Base-by-base conservation (phyloP, 53 echinoderm and acorn worm genomes). In the Stichopus horrens region DNA sequence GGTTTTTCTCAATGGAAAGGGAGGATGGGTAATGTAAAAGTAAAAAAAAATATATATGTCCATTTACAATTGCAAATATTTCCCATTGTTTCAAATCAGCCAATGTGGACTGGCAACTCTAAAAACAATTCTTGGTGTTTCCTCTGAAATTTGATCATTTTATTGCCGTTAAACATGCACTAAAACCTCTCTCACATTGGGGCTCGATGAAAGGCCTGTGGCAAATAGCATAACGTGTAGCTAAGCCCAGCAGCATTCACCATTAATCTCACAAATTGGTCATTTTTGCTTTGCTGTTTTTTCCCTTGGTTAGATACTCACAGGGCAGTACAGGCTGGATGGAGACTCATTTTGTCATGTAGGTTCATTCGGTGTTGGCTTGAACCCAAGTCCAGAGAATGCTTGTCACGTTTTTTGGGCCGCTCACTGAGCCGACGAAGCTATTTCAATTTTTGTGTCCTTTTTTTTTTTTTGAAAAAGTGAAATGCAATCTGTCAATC, bases 311-410 rank as follows among this genome's bases (percentile, higher is more conserved):
- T 65, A 86, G 86, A 86, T 86, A 86, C 52, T 86, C 86, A 68
- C 86, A 86, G 71, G 86, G 86, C 13, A 86, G 86, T 66, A 63
- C 66, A 13, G 86, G 86, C 57, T 86, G 86, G 86, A 68, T 68
- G 66, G 86, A 86, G 60, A 86, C 86, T 21, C 86, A 66, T n/a
- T 86, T 58, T 86, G 63, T 86, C 66, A 86, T 86, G 86, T 86
- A 86, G 86, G 86, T 86, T 51, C 81, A 81, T 81, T 37, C 57
- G 81, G 81, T 81, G 81, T 81, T 81, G 81, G 81, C 81, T 81
- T 81, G 81, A 81, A 57, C 56, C 81, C 81, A 58, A 58, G 56
- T 54, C 81, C 58, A 56, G 53, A 56, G 81, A 81, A 81, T 81
- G 81, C 81, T 81, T 22, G 56, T 81, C 58, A 56, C 23, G 20